Evolutionary conservation across 2,888 invertebrate genomes (phyloP), one percentile per base, ranked within the genome.

Genomic region (Protonemura montana): DNA sequence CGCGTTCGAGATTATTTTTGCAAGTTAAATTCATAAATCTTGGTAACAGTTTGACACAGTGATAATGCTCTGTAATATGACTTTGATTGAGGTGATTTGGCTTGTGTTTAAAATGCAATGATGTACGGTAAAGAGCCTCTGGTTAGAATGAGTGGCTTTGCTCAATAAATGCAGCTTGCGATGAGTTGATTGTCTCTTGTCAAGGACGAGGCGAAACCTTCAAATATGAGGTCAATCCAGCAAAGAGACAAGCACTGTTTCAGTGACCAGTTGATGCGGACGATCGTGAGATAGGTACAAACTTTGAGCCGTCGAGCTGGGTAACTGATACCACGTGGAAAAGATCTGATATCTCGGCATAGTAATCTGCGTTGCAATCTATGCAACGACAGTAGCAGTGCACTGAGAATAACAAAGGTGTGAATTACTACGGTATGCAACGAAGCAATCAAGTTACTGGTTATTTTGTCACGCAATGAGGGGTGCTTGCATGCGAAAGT

Each of bases 211-310:
- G 10, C n/a, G 28, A 78, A 78, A 78, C 78, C 78, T 78, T 78
- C 78, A 78, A 78, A 78, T 78, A 78, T 78, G 78, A 78, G 78
- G 78, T 78, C 78, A 78, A 78, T 26, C 59, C 2, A 13, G 21
- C 59, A 59, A n/a, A 59, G 59, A 59, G 59, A 21, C 59, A 16
- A 59, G 59, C 35, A 21, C 16, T 59, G 21, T 59, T 59, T 59
- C 6, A 59, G 16, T 59, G 59, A 59, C 59, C 59, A 59, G 59
- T 16, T 21, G 59, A 59, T 59, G 16, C 3, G 59, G 5, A 59
- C 7, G 59, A 59, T 59, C 59, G 59, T 59, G 59, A 3, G 59
- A 59, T 59, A 59, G 13, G 59, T 59, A 59, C 59, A 59, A 59
- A 59, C 16, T 59, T 2, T 13, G 13, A 10, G 21, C 21, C 1